Conservation (phyloP, 1,140 invertebrate genomes). For the Proctacanthus coquilletti region DNA sequence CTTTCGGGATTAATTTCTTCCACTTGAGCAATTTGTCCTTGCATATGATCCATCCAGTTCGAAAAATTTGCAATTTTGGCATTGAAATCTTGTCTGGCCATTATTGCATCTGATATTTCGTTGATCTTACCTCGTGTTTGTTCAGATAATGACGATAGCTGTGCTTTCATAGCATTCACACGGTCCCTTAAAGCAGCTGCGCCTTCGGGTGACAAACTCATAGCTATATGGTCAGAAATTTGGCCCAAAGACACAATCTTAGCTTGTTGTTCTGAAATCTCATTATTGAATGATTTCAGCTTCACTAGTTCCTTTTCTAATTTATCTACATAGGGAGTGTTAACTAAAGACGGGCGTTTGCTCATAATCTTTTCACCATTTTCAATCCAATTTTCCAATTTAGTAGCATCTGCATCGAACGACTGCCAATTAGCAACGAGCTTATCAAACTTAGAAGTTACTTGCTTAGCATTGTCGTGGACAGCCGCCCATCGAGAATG, state of each 20-base stretch:
- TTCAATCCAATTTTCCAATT: constrained; percentile 56
- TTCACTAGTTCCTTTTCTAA: constrained; percentile 53
- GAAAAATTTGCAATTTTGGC: constrained; percentile 65
- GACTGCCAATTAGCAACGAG: constrained; percentile 65
- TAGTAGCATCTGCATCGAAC: constrained; percentile 53
- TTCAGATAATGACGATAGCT: constrained; percentile 54
- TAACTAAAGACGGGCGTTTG: constrained; percentile 38
- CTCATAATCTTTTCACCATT: constrained; percentile 43
- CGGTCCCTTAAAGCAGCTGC: constrained; percentile 50
- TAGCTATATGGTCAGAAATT: constrained; percentile 58
- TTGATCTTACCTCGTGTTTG: constrained; percentile 57
- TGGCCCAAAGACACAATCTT: constrained; percentile 65
- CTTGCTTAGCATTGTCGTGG: constrained; percentile 54
- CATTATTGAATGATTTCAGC: constrained; percentile 62
- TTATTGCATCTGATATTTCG: constrained; percentile 59
- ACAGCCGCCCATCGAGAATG: constrained; percentile 62
- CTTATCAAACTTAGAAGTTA: constrained; percentile 59
- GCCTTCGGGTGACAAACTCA: constrained; percentile 60
- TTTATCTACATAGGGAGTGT: constrained; percentile 51
- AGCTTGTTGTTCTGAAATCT: constrained; percentile 64
- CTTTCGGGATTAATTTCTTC: constrained; percentile 66
- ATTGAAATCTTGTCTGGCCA: constrained; percentile 69
- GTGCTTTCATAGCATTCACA: constrained; percentile 53
- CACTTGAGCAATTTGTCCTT: constrained; percentile 55
- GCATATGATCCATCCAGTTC: constrained; percentile 67